Conservation (phyloP, 2,888 invertebrate species). For the Latrodectus hesperus region DNA sequence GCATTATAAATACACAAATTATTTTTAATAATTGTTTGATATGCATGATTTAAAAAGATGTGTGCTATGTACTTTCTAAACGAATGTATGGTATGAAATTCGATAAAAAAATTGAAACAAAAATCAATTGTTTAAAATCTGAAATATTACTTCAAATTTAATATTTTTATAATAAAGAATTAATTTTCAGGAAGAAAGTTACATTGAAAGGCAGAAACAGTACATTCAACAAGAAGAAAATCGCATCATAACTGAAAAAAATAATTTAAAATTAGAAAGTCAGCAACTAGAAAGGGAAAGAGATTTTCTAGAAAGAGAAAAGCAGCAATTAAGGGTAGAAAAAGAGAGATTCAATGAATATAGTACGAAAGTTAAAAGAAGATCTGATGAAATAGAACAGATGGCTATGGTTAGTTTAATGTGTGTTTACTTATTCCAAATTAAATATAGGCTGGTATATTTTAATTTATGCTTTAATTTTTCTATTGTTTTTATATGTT, state of each 20-base stretch:
- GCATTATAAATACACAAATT: too few relatives aligned
- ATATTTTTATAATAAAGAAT: neutral
- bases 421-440: too few relatives aligned
- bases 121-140: neutral
- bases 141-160: neutral
- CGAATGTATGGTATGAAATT: neutral
- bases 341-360: slow-evolving; percentile 42
- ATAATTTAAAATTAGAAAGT: slow-evolving; percentile 31
- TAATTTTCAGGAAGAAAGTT: slow-evolving; percentile 57
- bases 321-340: slow-evolving; percentile 37
- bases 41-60: too few relatives aligned
- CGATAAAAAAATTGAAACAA: neutral
- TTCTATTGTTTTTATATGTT: too few relatives aligned
- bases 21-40: too few relatives aligned
- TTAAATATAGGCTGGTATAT: too few relatives aligned
- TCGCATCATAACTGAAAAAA: slow-evolving; percentile 40
- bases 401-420: slow-evolving; percentile 33
- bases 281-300: slow-evolving; percentile 43
- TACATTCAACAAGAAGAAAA: slow-evolving; percentile 50
- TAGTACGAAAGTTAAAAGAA: slow-evolving; percentile 40
- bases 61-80: neutral
- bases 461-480: too few relatives aligned
- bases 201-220: slow-evolving; percentile 39
- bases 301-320: slow-evolving; percentile 41
- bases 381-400: slow-evolving; percentile 55